Evolutionary conservation across 2,797 vertebrate genomes (phyloP).

Genomic region (Macrochelys suwanniensis): DNA sequence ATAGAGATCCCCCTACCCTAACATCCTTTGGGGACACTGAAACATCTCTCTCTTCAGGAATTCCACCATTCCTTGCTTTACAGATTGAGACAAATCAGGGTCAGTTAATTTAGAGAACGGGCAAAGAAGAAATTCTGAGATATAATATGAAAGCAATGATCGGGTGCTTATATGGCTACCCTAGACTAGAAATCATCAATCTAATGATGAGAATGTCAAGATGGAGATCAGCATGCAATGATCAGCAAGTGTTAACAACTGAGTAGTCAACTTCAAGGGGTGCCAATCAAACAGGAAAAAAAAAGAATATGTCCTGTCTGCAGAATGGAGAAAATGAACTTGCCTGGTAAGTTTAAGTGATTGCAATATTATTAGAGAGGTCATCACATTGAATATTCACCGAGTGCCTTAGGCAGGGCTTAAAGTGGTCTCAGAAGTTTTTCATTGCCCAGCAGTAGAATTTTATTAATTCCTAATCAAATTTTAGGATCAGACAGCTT

Average conservation of each 20-base stretch:
- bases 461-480: slow-evolving; percentile 58
- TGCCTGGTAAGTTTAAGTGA: slow-evolving; percentile 26
- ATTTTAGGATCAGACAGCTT: slow-evolving; percentile 32
- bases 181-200: slow-evolving; percentile 21
- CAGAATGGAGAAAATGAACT: neutral
- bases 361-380: slow-evolving; percentile 28
- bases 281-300: slow-evolving; percentile 7
- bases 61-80: neutral
- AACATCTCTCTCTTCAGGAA: neutral
- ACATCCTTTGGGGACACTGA: neutral
- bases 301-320: neutral
- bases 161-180: neutral
- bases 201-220: neutral
- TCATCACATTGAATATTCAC: slow-evolving; percentile 53
- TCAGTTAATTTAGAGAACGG: neutral
- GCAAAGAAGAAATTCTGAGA: neutral
- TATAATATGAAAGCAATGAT: slow-evolving; percentile 21
- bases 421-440: slow-evolving; percentile 32
- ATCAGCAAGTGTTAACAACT: neutral
- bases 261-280: neutral
- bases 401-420: slow-evolving; percentile 32
- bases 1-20: neutral
- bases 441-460: slow-evolving; percentile 41
- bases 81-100: neutral
- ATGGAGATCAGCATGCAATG: neutral